Percentiles rank a stretch among this genome's conserved stretches.
Conservation (phyloP, 1,140 invertebrate genomes). For the Bradysia coprophila region DNA sequence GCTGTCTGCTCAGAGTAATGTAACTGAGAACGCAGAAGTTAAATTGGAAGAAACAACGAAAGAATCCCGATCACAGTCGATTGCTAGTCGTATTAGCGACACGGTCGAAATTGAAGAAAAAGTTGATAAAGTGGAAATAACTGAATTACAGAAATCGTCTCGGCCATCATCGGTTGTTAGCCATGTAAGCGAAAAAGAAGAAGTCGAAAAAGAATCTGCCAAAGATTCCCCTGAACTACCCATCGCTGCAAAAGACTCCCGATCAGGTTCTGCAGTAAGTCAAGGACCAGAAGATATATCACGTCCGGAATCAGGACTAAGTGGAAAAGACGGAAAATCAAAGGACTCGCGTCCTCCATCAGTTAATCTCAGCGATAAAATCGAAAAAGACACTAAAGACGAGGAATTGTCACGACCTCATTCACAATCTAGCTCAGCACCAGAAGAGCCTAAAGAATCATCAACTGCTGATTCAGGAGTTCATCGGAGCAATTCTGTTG, state of each 20-base stretch:
- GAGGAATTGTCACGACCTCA: neutral
- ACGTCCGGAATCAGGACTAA: neutral
- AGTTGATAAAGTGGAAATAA: slow-evolving; percentile 7
- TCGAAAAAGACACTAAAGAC: neutral
- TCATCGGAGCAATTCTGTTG: neutral
- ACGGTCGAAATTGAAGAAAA: slow-evolving; percentile 2
- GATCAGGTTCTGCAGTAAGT: neutral
- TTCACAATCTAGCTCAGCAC: neutral
- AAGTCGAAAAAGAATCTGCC: neutral
- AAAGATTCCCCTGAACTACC: neutral
- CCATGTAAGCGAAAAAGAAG: neutral
- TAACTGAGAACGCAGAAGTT: neutral
- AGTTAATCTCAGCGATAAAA: neutral
- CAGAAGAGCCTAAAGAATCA: neutral
- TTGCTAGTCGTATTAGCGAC: neutral
- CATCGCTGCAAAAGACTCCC: neutral
- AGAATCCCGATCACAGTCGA: neutral
- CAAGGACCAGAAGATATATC: neutral
- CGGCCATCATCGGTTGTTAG: neutral
- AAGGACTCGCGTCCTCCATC: neutral
- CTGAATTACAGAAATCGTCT: neutral
- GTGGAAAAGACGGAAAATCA: neutral
- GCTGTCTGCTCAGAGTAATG: slow-evolving; percentile 1
- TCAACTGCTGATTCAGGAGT: neutral
- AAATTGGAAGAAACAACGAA: neutral